Conservation (phyloP, 2,113 vertebrate genomes). For the Pygoscelis adeliae region DNA sequence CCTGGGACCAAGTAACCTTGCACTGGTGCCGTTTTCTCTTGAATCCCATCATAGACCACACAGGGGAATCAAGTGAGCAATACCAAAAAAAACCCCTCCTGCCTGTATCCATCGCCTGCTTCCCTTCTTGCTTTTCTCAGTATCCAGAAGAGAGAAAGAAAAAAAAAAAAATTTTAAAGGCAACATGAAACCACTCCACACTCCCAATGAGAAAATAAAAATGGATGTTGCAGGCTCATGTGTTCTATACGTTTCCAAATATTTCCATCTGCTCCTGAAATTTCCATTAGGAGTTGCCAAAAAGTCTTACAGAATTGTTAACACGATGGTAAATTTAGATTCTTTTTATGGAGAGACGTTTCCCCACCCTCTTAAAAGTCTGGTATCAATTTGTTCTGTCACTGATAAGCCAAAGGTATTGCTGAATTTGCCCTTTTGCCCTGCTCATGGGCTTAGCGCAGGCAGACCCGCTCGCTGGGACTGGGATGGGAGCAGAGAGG, state of each 20-base stretch:
- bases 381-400: conserved; percentile 62
- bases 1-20: not conserved
- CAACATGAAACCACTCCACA: conserved; percentile 49
- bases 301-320: conserved; percentile 75
- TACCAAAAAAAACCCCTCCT: not conserved
- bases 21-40: not conserved
- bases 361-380: conserved; percentile 57
- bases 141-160: conserved; percentile 35
- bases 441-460: not conserved
- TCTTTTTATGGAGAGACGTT: conserved; percentile 67
- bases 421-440: conserved; percentile 47
- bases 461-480: not conserved
- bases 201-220: conserved; percentile 72
- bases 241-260: conserved; percentile 76
- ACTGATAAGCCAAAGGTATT: conserved; percentile 67
- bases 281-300: conserved; percentile 76
- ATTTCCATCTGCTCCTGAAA: conserved; percentile 79
- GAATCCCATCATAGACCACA: conserved; percentile 1
- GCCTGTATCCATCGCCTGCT: not conserved
- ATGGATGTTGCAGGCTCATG: conserved; percentile 69
- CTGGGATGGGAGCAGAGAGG: not conserved
- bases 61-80: not conserved
- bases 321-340: conserved; percentile 71
- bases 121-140: conserved; percentile 61
- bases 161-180: conserved; percentile 29